Conservation (phyloP, 2,888 invertebrate genomes). For the Selenia dentaria region DNA sequence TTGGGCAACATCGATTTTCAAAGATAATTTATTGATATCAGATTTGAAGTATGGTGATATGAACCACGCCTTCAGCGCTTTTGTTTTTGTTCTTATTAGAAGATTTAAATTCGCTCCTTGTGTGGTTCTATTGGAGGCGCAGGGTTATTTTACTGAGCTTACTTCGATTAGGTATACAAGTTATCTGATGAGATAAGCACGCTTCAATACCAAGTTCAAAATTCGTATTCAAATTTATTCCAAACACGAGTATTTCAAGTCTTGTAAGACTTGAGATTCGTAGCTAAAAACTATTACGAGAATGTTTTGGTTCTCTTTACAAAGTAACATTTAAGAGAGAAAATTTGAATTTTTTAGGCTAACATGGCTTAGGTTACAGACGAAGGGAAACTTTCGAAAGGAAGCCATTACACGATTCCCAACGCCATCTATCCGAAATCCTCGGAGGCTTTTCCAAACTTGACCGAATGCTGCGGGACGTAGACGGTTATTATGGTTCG, state of each 20-base stretch:
- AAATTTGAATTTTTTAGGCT: slow-evolving; percentile 41
- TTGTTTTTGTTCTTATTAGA: slow-evolving; percentile 18
- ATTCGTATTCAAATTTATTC: slow-evolving; percentile 58
- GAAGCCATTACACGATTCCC: slow-evolving; percentile 67
- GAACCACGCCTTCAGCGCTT: slow-evolving; percentile 3
- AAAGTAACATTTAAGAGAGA: slow-evolving; percentile 26
- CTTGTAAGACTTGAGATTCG: slow-evolving; percentile 42
- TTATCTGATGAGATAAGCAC: slow-evolving; percentile 44
- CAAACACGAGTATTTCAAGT: slow-evolving; percentile 37
- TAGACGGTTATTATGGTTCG: slow-evolving; percentile 32
- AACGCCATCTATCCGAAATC: slow-evolving; percentile 82
- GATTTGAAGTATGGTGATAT: slow-evolving; percentile 2
- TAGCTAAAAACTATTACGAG: slow-evolving; percentile 16
- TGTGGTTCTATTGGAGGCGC: slow-evolving; percentile 20
- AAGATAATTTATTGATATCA: too few relatives aligned
- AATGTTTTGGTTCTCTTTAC: slow-evolving; percentile 13
- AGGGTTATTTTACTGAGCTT: slow-evolving; percentile 22
- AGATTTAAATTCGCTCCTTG: slow-evolving; percentile 17
- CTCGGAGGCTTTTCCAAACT: slow-evolving; percentile 77
- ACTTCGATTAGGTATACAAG: slow-evolving; percentile 33
- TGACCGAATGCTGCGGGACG: slow-evolving; percentile 78
- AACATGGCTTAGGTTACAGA: too few relatives aligned
- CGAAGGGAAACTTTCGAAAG: slow-evolving; percentile 43
- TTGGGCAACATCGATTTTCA: too few relatives aligned
- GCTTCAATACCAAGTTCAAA: slow-evolving; percentile 37